These are phyloP conservation scores for Limnephilus auricula DNA, from an alignment of 2,888 invertebrate species.

Conservation along the genomic window DNA sequence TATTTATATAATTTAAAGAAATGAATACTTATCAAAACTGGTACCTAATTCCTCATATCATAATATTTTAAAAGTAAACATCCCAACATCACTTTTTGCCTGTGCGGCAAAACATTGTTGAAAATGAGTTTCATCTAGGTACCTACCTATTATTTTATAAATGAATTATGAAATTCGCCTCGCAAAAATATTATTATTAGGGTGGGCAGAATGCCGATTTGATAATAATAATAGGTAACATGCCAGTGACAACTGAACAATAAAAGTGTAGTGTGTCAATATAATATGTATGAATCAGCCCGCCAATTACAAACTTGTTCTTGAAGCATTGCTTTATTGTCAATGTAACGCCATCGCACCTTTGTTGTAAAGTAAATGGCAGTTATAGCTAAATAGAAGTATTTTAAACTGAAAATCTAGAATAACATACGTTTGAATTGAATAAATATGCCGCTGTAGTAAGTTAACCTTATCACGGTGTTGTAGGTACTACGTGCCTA, in stretches of 20 bases:
- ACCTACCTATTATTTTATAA: background rate
- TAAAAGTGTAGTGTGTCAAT: background rate
- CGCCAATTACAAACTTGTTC: constrained; percentile 45
- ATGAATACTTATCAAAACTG: background rate
- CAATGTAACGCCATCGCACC: background rate
- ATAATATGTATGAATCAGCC: constrained; percentile 25
- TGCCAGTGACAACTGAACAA: background rate
- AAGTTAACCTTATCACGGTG: constrained; percentile 53
- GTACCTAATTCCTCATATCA: background rate
- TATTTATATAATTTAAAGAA: background rate
- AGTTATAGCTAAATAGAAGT: background rate
- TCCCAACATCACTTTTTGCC: background rate
- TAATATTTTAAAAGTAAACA: background rate
- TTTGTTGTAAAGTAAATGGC: background rate
- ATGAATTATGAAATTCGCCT: background rate
- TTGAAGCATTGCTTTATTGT: constrained; percentile 23
- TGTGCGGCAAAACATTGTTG: background rate
- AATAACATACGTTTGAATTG: background rate
- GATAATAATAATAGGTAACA: background rate
- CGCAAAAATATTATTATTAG: background rate
- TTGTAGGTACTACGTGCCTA: constrained; percentile 30
- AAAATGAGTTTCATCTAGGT: background rate
- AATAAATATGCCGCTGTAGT: constrained; percentile 17
- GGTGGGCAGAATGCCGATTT: constrained; percentile 7
- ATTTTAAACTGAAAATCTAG: background rate